phyloP scores from a whole-genome alignment of 2,797 vertebrate genomes.

The Heteromormyrus szaboi region DNA sequence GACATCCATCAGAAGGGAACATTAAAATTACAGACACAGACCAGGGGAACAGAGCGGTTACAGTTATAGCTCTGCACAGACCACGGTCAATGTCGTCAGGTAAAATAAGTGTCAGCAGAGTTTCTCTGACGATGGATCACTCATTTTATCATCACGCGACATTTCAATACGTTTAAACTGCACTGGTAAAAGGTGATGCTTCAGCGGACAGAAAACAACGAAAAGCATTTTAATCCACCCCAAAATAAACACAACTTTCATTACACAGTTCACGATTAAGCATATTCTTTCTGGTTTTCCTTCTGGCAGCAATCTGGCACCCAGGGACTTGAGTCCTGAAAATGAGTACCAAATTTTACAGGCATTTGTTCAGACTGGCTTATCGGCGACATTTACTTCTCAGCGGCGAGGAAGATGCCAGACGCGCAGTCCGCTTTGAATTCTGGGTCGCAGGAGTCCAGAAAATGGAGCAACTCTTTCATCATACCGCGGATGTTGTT shows the following conservation, averaged over 20 bases:
- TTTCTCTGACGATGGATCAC: conserved; percentile 87
- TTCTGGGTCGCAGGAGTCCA: conserved; percentile 97
- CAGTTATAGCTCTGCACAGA: neutral
- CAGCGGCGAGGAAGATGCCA: conserved; percentile 95
- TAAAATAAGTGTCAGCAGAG: conserved; percentile 62
- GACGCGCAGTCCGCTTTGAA: conserved; percentile 99
- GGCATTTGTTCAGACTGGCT: neutral
- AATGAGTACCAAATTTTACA: neutral
- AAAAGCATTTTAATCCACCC: neutral
- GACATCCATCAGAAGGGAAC: neutral
- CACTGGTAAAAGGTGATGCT: neutral
- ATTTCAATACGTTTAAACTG: conserved; percentile 31
- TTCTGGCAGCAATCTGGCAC: neutral
- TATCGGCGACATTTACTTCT: conserved; percentile 75
- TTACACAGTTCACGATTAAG: neutral
- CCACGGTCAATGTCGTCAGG: conserved; percentile 64
- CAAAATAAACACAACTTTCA: neutral
- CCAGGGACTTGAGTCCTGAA: neutral
- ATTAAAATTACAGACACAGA: neutral
- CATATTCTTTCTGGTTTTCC: neutral
- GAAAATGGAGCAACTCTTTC: conserved; percentile 98
- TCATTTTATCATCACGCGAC: conserved; percentile 81
- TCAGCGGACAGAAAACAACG: neutral
- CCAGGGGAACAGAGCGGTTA: neutral
- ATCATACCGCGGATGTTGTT: conserved; percentile 99